Evolutionary conservation across 2,113 vertebrate genomes (phyloP).

Genomic region (Morone saxatilis): DNA sequence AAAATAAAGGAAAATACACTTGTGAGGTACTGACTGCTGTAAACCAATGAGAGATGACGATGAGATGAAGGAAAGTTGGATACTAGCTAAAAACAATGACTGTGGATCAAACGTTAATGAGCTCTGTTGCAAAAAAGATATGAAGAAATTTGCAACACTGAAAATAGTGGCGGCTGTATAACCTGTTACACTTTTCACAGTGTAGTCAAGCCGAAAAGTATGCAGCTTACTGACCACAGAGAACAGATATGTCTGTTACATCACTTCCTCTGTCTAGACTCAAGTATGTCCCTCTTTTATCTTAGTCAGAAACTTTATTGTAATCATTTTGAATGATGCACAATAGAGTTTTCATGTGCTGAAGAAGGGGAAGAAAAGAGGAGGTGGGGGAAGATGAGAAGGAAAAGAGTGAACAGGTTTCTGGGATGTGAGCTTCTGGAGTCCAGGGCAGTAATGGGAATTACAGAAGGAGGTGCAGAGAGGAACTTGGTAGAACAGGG

Average conservation of each 20-base stretch:
- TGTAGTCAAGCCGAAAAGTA: slow-evolving; percentile 36
- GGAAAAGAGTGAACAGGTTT: slow-evolving; percentile 56
- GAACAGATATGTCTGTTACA: slow-evolving; percentile 64
- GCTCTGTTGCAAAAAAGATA: background rate
- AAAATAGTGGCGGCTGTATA: slow-evolving; percentile 30
- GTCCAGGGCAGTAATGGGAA: slow-evolving; percentile 81
- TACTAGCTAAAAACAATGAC: background rate
- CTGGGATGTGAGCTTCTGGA: slow-evolving; percentile 65
- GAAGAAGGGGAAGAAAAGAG: slow-evolving; percentile 15
- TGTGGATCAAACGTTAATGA: slow-evolving; percentile 8
- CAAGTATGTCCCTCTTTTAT: slow-evolving; percentile 73
- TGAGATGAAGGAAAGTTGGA: background rate
- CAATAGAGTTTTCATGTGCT: slow-evolving; percentile 53
- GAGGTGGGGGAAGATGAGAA: slow-evolving; percentile 23
- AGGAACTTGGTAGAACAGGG: slow-evolving; percentile 46
- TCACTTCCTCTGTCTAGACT: slow-evolving; percentile 80
- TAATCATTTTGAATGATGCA: slow-evolving; percentile 70
- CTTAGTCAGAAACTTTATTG: slow-evolving; percentile 68
- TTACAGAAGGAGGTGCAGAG: slow-evolving; percentile 71
- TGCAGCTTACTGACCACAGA: slow-evolving; percentile 62
- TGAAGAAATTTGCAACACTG: slow-evolving; percentile 15
- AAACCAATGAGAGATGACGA: background rate
- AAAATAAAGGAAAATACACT: slow-evolving; percentile 31
- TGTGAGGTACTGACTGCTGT: background rate
- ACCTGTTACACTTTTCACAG: slow-evolving; percentile 36